A percentile compares a stretch with the other conserved stretches of the same genome.
Conservation (phyloP, 2,888 invertebrate genomes). For the Ichneumoninae sp. region DNA sequence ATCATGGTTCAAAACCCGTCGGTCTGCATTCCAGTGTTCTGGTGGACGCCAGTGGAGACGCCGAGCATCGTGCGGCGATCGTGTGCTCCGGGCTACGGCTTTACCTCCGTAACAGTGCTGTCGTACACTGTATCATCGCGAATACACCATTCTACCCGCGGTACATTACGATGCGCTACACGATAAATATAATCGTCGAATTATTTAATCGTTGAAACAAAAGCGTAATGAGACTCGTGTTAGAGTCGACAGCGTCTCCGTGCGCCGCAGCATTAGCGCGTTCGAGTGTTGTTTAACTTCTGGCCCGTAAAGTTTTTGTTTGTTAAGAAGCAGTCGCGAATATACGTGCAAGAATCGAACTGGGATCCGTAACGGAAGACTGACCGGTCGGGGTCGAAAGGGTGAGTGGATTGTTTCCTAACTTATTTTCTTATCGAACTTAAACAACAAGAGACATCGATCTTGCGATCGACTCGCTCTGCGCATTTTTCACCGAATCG, state of each 20-base stretch:
- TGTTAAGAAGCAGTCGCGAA: slow-evolving; percentile 10
- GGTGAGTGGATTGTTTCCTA: slow-evolving; percentile 67
- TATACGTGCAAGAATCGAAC: slow-evolving; percentile 10
- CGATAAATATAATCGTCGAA: background rate
- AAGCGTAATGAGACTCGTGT: slow-evolving; percentile 7
- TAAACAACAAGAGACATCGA: background rate
- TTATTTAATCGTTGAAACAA: background rate
- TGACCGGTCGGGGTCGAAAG: slow-evolving; percentile 69
- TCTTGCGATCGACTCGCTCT: background rate
- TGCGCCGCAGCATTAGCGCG: slow-evolving; percentile 12
- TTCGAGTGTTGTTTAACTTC: slow-evolving; percentile 35
- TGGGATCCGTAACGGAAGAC: slow-evolving; percentile 23
- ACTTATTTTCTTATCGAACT: background rate
- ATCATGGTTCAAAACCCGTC: slow-evolving; percentile 82
- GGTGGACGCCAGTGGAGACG: slow-evolving; percentile 78
- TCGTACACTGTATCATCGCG: slow-evolving; percentile 6
- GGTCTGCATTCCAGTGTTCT: slow-evolving; percentile 84
- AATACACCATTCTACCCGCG: background rate
- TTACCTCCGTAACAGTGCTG: slow-evolving; percentile 32
- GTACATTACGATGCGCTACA: background rate
- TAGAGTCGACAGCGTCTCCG: slow-evolving; percentile 52
- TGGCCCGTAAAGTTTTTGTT: background rate
- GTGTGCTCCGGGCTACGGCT: slow-evolving; percentile 51
- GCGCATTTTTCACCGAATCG: background rate
- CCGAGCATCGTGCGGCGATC: slow-evolving; percentile 72